These are phyloP conservation scores for Bujurquina vittata DNA, from an alignment of 2,113 vertebrate species.

Conservation along the genomic window DNA sequence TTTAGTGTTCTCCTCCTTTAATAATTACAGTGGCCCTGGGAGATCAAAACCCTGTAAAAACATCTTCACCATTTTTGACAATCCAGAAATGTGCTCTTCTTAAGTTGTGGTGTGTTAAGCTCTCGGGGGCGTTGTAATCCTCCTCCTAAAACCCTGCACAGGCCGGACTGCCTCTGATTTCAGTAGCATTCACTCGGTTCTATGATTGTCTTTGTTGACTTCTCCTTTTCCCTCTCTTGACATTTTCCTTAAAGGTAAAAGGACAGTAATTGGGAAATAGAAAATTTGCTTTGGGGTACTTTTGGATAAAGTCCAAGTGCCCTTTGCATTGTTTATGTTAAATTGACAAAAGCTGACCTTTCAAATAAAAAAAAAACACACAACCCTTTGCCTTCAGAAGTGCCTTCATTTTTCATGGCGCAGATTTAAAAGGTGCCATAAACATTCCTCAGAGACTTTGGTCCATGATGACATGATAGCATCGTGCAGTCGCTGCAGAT, in stretches of 20 bases:
- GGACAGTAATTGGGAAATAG: neutral
- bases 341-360: neutral
- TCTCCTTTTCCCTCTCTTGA: neutral
- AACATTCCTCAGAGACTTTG: neutral
- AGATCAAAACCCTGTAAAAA: neutral
- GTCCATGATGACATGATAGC: neutral
- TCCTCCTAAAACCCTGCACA: neutral
- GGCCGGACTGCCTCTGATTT: neutral
- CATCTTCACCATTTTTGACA: neutral
- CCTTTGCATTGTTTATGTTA: neutral
- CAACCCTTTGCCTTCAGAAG: neutral
- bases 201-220: neutral
- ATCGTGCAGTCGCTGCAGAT: neutral
- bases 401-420: neutral
- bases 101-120: neutral
- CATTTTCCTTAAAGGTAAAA: neutral
- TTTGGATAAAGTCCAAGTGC: neutral
- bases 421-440: too few relatives aligned
- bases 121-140: conserved; percentile 1
- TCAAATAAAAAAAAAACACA: neutral
- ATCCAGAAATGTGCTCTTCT: neutral
- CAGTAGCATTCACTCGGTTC: neutral
- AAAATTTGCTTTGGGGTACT: neutral
- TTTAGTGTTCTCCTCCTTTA: neutral
- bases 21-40: neutral